Evolutionary conservation across 1,140 invertebrate species (phyloP), one percentile per base, ranked within the genome.

Genomic region (Chelonus insularis): DNA sequence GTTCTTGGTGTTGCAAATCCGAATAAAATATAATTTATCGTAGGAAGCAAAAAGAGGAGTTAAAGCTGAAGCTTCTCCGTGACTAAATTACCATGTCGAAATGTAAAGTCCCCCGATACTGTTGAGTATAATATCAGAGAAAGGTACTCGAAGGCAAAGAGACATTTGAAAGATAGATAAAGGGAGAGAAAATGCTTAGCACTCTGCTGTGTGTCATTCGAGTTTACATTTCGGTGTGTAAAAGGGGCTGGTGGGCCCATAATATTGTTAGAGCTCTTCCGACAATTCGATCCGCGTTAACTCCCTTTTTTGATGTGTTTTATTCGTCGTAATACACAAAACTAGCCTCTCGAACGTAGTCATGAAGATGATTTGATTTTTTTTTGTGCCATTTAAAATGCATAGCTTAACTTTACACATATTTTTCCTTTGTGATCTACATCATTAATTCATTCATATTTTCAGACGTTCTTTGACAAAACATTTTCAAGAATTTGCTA

Each of bases 211-310:
- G 62, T 57, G 65, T 70, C 66, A 62, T 72, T 67, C 63, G 59
- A 72, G 71, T 72, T 74, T 73, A 66, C 66, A 61, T 69, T 65
- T 54, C 25, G 50, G 20, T 60, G 23, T 63, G 48, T 41, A 48
- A 65, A 64, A 69, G 66, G 70, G 72, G 65, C 61, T 41, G 58
- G 32, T 41, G 37, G 50, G 41, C 50, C 25, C 50, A 12, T 39
- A 70, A 69, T 68, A 72, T 66, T 74, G 71, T 74, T 66, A 0
- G 47, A 67, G 69, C 67, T 67, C 68, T 70, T 60, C 55, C 34
- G 65, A 41, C 72, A 67, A 74, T 75, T 75, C 72, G 73, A 69
- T 68, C 41, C 71, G 65, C 72, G 67, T 75, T 74, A 72, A 72
- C 50, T 29, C 36, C 14, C 47, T 59, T 12, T 25, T 41, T 43